These are phyloP conservation scores for Calyptommatus sinebrachiatus DNA, from an alignment of 2,113 vertebrate species.

Conservation along the genomic window DNA sequence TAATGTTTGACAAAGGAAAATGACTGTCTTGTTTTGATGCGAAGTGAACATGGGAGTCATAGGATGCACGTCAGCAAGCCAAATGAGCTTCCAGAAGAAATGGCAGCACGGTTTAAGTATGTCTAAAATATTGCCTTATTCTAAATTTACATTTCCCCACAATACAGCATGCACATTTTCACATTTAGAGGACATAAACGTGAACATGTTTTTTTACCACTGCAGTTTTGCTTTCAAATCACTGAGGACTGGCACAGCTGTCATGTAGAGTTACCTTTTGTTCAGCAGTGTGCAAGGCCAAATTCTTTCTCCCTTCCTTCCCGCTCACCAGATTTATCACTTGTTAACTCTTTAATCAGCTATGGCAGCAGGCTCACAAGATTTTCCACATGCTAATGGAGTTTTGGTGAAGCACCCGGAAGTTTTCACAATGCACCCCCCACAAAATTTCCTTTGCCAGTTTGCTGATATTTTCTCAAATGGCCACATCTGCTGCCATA, in stretches of 20 bases:
- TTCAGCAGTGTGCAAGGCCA: neutral
- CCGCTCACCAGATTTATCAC: neutral
- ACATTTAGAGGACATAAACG: slow-evolving; percentile 15
- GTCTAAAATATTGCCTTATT: slow-evolving; percentile 20
- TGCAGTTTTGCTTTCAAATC: slow-evolving; percentile 1
- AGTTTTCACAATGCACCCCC: too few species aligned
- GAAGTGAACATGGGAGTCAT: slow-evolving; percentile 12
- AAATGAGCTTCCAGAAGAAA: slow-evolving; percentile 4
- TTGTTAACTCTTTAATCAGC: neutral
- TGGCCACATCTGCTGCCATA: too few species aligned
- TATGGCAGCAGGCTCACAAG: neutral
- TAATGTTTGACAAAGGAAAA: slow-evolving; percentile 18
- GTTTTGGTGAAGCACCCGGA: too few species aligned
- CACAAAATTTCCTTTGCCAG: too few species aligned
- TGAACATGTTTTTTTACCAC: slow-evolving; percentile 13
- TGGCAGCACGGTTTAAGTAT: neutral
- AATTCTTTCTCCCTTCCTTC: neutral
- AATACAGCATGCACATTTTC: slow-evolving; percentile 4
- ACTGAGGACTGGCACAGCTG: neutral
- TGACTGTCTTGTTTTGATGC: slow-evolving; percentile 4
- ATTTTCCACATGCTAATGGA: too few species aligned
- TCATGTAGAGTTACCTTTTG: neutral
- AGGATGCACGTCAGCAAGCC: neutral
- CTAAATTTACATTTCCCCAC: slow-evolving; percentile 19
- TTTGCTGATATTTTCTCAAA: too few species aligned